Base-by-base conservation (phyloP, 2,797 vertebrate genomes). In the Liasis olivaceus region DNA sequence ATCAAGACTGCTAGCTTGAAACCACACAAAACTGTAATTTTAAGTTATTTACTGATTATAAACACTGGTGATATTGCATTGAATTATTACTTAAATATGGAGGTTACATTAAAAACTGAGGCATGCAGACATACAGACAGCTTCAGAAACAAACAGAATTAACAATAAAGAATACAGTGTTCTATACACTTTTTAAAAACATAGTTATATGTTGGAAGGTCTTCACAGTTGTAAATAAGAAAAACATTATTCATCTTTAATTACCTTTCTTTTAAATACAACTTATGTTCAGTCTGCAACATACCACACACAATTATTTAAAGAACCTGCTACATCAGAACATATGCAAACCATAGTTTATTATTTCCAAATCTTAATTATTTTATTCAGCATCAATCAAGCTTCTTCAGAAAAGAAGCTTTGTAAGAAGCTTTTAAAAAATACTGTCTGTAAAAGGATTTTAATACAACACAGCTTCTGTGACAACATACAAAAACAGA, bases 401-500 rank as follows among this genome's bases (percentile, higher is more conserved):
- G 11, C 31, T 20, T 85, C 36, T 47, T 51, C 51, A 84, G 60
- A 88, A 62, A 59, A 31, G n/a, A 42, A 31, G n/a, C 54, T 95
- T 64, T 15, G 47, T 12, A 89, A 58, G 26, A 51, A 14, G 89
- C 12, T 91, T 90, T 66, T 22, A 5, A 7, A 89, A 81, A 47
- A 4, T 51, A 84, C 20, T 56, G 5, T 28, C 72, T 58, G 22
- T 22, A 64, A 66, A 69, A 77, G 11, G 54, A 31, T 20, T 91
- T 87, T 64, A 90, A 62, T 54, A 17, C 8, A 69, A 13, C 36
- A 6, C 24, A 26, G 56, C 28, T 87, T 69, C 58, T 31, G 42
- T 72, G 47, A 88, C 72, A 85, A 85, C 62, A 63, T 72, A 96
- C 96, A 94, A 94, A 97, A 4, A 96, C 95, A 95, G 93, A 62